Conservation (phyloP, 2,113 vertebrate genomes). For the Urocolius indicus region DNA sequence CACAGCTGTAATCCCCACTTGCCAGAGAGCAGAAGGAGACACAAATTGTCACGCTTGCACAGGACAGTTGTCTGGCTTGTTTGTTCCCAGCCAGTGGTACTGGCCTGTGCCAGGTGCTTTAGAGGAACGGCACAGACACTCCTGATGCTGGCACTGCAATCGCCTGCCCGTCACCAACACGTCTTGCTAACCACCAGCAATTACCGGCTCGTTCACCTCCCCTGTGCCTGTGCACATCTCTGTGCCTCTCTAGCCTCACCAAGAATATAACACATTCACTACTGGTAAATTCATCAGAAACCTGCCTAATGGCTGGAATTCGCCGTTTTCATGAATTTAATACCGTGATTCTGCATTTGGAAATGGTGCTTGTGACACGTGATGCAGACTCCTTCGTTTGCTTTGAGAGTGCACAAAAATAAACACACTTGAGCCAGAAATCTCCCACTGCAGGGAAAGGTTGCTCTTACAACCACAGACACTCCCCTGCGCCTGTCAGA, state of each 20-base stretch:
- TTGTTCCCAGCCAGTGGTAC: background rate
- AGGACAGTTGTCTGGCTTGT: background rate
- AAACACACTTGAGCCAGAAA: background rate
- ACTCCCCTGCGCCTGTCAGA: background rate
- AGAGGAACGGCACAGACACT: background rate
- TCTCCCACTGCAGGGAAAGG: background rate
- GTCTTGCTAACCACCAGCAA: background rate
- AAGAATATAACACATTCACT: background rate
- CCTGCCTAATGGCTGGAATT: background rate
- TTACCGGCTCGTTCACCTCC: background rate
- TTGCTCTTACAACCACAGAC: background rate
- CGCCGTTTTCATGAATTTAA: background rate
- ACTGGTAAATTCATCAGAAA: background rate
- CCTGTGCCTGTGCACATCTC: background rate
- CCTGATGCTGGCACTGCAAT: background rate
- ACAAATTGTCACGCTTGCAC: background rate
- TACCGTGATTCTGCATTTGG: background rate
- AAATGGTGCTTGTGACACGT: background rate
- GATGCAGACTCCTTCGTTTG: background rate
- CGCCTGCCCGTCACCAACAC: background rate
- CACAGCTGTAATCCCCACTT: background rate
- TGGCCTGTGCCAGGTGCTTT: background rate
- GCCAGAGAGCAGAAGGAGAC: background rate
- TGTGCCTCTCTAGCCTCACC: background rate
- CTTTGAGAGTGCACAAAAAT: background rate